Conservation (phyloP, 1,140 invertebrate species). For the Tetraneura akinire region DNA sequence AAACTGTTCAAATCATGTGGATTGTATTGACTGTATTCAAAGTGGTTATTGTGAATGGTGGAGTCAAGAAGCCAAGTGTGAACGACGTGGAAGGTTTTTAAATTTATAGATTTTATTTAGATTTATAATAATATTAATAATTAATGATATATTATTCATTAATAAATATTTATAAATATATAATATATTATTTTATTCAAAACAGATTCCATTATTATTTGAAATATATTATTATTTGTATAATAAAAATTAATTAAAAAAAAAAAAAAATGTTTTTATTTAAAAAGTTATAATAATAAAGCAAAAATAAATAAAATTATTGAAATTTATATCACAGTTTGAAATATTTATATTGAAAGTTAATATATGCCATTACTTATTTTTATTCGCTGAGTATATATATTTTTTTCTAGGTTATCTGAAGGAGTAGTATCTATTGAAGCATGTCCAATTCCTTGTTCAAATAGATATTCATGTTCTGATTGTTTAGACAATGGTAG, state of each 20-base stretch:
- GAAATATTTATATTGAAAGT: neutral
- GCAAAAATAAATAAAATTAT: neutral
- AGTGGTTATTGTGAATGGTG: slow-evolving; percentile 82
- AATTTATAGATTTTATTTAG: no score
- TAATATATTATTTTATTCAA: no score
- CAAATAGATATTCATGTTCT: slow-evolving; percentile 74
- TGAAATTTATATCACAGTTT: neutral
- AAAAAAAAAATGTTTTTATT: no score
- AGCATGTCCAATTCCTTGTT: slow-evolving; percentile 75
- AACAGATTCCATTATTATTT: no score
- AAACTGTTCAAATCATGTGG: slow-evolving; percentile 85
- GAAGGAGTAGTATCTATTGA: slow-evolving; percentile 65
- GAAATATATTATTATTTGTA: no score
- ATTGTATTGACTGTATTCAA: slow-evolving; percentile 74
- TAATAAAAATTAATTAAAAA: no score
- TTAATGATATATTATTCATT: no score
- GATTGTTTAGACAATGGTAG: slow-evolving; percentile 82
- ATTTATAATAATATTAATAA: no score
- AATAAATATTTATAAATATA: no score
- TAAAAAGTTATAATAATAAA: no score
- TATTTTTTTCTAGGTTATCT: slow-evolving; percentile 58
- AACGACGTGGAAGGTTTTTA: slow-evolving; percentile 69
- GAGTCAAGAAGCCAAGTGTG: slow-evolving; percentile 79
- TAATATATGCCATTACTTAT: no score
- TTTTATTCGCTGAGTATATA: no score